These are phyloP conservation scores for Chloropsis hardwickii DNA, from an alignment of 2,113 vertebrate genomes.

Conservation along the genomic window DNA sequence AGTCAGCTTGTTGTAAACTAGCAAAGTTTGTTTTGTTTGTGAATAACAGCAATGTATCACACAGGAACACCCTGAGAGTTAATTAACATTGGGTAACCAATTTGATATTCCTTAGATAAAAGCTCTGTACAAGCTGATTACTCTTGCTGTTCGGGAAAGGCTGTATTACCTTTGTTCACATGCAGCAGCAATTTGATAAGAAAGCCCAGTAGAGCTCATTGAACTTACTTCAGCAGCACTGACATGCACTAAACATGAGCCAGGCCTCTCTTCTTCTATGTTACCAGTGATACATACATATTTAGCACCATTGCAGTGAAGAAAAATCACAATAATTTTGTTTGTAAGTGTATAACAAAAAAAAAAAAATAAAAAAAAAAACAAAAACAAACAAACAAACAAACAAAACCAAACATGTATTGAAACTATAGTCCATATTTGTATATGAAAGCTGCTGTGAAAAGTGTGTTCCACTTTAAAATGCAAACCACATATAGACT, in stretches of 20 bases:
- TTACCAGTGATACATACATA: not conserved
- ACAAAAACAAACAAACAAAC: too few species aligned
- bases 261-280: not conserved
- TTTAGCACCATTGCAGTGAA: not conserved
- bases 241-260: not conserved
- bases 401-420: not conserved
- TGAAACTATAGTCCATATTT: not conserved
- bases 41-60: not conserved
- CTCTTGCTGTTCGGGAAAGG: not conserved
- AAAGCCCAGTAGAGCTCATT: not conserved
- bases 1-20: not conserved
- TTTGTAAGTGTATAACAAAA: not conserved
- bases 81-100: not conserved
- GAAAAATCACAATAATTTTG: not conserved
- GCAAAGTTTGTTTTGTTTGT: not conserved
- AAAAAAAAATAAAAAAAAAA: not conserved
- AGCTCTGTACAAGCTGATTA: not conserved
- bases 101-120: constrained; percentile 18
- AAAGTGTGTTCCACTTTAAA: not conserved
- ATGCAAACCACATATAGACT: not conserved
- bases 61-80: not conserved
- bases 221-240: not conserved
- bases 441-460: not conserved
- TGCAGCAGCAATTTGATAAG: not conserved
- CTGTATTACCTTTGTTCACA: not conserved